Base-by-base conservation (phyloP, 1,140 invertebrate genomes). In the Ectropis grisescens region DNA sequence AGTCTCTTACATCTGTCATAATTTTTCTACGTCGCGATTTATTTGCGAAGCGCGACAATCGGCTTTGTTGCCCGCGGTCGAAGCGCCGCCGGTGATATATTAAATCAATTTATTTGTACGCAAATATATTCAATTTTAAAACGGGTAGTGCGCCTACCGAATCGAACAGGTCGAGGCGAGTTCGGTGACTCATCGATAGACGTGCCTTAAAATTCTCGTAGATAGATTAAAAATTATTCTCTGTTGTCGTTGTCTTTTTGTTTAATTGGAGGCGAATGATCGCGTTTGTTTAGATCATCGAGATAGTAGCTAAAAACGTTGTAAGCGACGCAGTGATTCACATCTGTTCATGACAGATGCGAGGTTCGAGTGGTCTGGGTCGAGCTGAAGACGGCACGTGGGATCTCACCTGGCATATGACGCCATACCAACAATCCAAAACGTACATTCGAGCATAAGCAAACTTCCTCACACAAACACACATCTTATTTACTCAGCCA, bases 11-110 rank as follows among this genome's bases (percentile, higher is more conserved):
- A 81, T 81, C 61, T 81, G 61, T 78, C 76, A 81, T 81, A 74
- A 81, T 81, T 81, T 76, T 78, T 81, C 72, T 72, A 76, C 69
- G 76, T 81, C 72, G 65, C 70, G 57, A 67, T 64, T 71, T 62
- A 61, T 74, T 59, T 55, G 70, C 72, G 53, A 57, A 64, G 65
- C 39, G 64, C 57, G 58, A 75, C 68, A 72, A 71, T 64, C 60
- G 50, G 45, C 64, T 75, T 72, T 72, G 69, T 75, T 46, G 39
- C 60, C 53, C 56, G 61, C 58, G 50, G n/a, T 39, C 29, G 48
- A 50, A 16, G 34, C 37, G 35, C 33, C 36, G 16, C 31, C 27
- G 35, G 42, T 41, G 41, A 59, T 47, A 64, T 66, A 67, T 62
- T 67, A 55, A 50, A 52, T 60, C 54, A 38, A 64, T 61, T 68